Evolutionary conservation across 2,113 vertebrate genomes (phyloP), one percentile per base, ranked within the genome.

Genomic region (Nycticorax nycticorax): DNA sequence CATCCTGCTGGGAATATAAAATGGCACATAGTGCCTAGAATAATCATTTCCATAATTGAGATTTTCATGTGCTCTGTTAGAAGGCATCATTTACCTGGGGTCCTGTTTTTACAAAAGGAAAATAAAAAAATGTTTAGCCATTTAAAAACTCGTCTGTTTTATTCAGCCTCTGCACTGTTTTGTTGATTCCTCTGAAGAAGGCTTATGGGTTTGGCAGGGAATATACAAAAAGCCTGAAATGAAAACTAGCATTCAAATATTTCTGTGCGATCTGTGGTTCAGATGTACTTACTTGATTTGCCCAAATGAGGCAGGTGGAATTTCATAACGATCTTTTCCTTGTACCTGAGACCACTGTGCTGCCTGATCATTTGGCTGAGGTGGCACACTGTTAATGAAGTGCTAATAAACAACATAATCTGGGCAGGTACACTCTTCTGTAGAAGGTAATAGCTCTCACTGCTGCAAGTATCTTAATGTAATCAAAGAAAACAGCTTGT

Each of bases 1-100:
- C 55, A 87, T 97, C 94, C 97, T 97, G 96, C 95, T 97, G 96
- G 92, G 96, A 97, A 93, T 85, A 94, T 62, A 91, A 97, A 98
- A 97, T 86, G 85, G 83, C 57, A 85, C 39, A 32, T 45, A 86
- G 82, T 64, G 35, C 93, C 89, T 73, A 75, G 67, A 92, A 69
- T 96, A 75, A 94, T 57, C 50, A 94, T 95, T 92, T 85, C 66
- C 59, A 15, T 91, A 94, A 96, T 63, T 97, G 96, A 97, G 92
- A 87, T 59, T 95, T 95, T 94, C 93, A 75, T 76, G 53, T 96
- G 88, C 66, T 95, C 55, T 95, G 85, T 95, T 95, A 96, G 88
- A 76, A 96, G 53, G 32, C 72, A 59, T 88, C 28, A 69, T 97
- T 97, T 96, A 97, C 85, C 91, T 97, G 74, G 30, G 45, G 50